Base-by-base conservation (phyloP, 2,888 invertebrate species). In the Brachypalpus laphriformis region DNA sequence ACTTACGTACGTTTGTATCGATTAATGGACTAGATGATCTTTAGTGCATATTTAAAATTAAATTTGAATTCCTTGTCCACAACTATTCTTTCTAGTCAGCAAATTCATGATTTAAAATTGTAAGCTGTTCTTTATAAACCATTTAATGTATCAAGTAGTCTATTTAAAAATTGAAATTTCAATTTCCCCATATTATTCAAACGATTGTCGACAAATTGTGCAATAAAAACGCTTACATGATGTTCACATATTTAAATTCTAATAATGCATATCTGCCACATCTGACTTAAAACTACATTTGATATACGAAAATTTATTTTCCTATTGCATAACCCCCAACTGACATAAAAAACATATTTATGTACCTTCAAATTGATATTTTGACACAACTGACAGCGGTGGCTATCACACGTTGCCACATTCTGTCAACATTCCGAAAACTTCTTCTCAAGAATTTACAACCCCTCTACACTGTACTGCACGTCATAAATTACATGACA, bases 401-500 rank as follows among this genome's bases (percentile, higher is more conserved):
- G 31, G 14, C 11, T 71, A 70, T 56, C 37, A 59, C n/a, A 18
- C n/a, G 16, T 31, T 57, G 49, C 25, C 40, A 45, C 20, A 42
- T 42, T 37, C 31, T 65, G 45, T 74, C 63, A 63, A 56, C 31
- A 63, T 74, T 42, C 42, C 14, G 6, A 37, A 54, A 51, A 71
- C 9, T 49, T 51, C 28, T 14, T 61, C 20, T 18, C 42, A 37
- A 22, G 22, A 42, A 51, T 54, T 59, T 37, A 34, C 59, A 18
- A 54, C 40, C 63, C n/a, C 54, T 42, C 14, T 14, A 7, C 18
- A 9, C 25, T 16, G n/a, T n/a, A 68, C 66, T 18, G 34, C 51
- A 68, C 20, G 66, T 77, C 59, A 76, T 49, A 68, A 49, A 56
- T 77, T 77, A 77, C 76, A 77, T 78, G 72, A 78, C 66, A 78